Conservation (phyloP, 2,797 vertebrate genomes). For the Urosaurus nigricauda region DNA sequence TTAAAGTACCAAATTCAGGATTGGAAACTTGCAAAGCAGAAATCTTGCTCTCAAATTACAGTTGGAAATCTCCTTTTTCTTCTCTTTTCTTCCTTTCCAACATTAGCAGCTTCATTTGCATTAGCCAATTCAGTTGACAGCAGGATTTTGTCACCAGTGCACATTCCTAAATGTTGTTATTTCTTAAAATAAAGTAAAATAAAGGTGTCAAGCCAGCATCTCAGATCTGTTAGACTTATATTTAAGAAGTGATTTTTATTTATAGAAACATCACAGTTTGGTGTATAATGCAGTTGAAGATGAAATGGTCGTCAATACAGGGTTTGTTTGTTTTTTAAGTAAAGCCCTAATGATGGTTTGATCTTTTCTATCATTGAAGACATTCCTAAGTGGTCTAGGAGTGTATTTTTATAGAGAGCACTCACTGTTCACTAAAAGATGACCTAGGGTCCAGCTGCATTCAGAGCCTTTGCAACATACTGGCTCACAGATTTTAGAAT, state of each 20-base stretch:
- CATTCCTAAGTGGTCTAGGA: neutral
- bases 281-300: slow-evolving; percentile 41
- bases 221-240: slow-evolving; percentile 47
- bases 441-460: neutral
- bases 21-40: slow-evolving; percentile 50
- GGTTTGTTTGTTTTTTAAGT: too few relatives aligned
- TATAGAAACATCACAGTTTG: neutral
- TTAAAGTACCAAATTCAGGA: slow-evolving; percentile 68
- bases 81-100: slow-evolving; percentile 35
- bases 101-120: slow-evolving; percentile 10
- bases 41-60: slow-evolving; percentile 66
- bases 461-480: too few relatives aligned
- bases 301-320: neutral
- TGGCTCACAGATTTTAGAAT: neutral
- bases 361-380: neutral
- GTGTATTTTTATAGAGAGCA: too few relatives aligned
- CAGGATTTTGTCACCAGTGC: slow-evolving; percentile 23
- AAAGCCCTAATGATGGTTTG: neutral
- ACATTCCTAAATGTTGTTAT: neutral
- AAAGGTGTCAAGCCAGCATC: slow-evolving; percentile 9
- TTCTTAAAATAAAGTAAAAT: slow-evolving; percentile 40
- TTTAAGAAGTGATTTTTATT: neutral
- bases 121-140: slow-evolving; percentile 55
- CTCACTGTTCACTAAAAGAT: too few relatives aligned
- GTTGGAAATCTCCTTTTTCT: slow-evolving; percentile 43